phyloP scores from a whole-genome alignment of 2,113 vertebrate genomes.

The Microcebus lehilahytsara region DNA sequence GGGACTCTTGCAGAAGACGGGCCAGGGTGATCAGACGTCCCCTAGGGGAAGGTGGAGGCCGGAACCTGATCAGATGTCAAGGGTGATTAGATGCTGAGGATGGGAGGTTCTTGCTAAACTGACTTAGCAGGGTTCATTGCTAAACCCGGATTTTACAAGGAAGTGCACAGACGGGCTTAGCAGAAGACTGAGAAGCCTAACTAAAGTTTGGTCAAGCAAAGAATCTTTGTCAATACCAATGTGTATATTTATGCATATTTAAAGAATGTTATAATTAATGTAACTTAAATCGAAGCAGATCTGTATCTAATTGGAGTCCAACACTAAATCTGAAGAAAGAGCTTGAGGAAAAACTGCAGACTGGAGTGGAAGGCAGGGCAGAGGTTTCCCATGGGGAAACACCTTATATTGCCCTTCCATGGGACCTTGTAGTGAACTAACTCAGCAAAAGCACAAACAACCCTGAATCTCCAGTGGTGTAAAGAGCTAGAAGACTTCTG shows the following conservation, averaged over 20 bases:
- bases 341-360: neutral
- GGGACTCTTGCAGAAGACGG: neutral
- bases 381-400: fast-evolving
- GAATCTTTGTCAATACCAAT: neutral
- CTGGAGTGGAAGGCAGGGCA: neutral
- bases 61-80: neutral
- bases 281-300: neutral
- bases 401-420: neutral
- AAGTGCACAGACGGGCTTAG: neutral
- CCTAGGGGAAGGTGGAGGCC: neutral
- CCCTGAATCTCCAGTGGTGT: fast-evolving
- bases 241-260: neutral
- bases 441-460: neutral
- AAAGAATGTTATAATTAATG: neutral
- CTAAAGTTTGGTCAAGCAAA: neutral
- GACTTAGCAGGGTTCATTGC: neutral
- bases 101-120: neutral
- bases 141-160: neutral
- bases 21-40: neutral
- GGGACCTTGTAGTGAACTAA: no score
- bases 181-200: neutral
- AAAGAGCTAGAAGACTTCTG: neutral
- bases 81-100: neutral
- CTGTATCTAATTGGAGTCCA: neutral
- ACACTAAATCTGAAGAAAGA: neutral